A percentile compares a stretch with the other conserved stretches of the same genome.
Evolutionary conservation across 2,888 invertebrate genomes (phyloP).

Genomic region (Galeopsomyia nigrocyanea): DNA sequence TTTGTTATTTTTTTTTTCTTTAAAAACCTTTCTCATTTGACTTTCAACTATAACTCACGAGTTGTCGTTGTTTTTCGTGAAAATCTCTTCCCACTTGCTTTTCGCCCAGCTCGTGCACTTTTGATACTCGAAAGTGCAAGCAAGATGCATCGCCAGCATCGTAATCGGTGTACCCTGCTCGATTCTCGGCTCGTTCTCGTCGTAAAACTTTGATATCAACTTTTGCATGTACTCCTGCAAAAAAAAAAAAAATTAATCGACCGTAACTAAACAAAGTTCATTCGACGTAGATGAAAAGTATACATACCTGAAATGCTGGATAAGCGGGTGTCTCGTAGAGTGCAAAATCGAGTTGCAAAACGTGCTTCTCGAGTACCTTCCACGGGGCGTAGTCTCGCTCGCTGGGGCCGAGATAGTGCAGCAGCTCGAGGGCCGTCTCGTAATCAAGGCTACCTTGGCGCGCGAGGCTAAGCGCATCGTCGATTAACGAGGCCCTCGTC

Average conservation of each 20-base stretch:
- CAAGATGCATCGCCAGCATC: constrained; percentile 55
- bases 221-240: constrained; percentile 57
- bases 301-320: constrained; percentile 59
- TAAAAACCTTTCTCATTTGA: not conserved
- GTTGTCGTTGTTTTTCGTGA: constrained; percentile 29
- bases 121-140: constrained; percentile 57
- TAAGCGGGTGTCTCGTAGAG: constrained; percentile 59
- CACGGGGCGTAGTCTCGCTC: constrained; percentile 72
- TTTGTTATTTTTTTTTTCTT: not conserved
- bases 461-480: constrained; percentile 71
- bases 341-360: constrained; percentile 66
- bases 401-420: constrained; percentile 69
- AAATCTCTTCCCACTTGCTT: constrained; percentile 45
- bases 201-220: constrained; percentile 56
- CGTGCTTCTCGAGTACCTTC: constrained; percentile 68
- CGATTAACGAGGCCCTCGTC: constrained; percentile 73
- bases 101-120: constrained; percentile 58
- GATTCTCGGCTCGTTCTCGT: constrained; percentile 50
- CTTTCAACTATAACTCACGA: constrained; percentile 8
- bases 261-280: not conserved
- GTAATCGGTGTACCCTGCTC: constrained; percentile 55
- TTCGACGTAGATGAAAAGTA: not conserved
- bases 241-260: not conserved
- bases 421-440: constrained; percentile 68
- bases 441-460: constrained; percentile 67